Evolutionary conservation across 2,888 invertebrate species (phyloP), one percentile per base, ranked within the genome.

Genomic region (Coecobrya sp.): DNA sequence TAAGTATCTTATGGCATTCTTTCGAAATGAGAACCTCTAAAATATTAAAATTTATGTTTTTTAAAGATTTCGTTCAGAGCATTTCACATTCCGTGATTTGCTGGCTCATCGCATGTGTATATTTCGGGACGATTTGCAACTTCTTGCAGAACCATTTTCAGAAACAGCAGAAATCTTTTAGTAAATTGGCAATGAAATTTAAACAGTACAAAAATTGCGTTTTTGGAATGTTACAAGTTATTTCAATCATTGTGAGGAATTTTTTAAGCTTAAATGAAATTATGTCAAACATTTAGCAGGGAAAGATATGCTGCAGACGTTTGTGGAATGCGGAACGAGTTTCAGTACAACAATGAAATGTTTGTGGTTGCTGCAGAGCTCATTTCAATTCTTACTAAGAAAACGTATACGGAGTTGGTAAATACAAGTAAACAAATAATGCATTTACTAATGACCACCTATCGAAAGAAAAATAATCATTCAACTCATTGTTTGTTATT

Each of bases 91-190:
- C 55, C 81, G 93, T 3, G 94, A 94, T 49, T 73, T 94, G 13
- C 84, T 94, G 5, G 68, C 93, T 0, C 94, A 94, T 42, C 86
- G 89, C 3, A 82, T 91, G 45, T 93, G 94, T 59, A 13, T 93
- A 1, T 76, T 68, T 8, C 36, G 89, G 92, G 11, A 30, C 91
- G 22, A 92, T 89, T 19, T 93, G 88, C 0, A 89, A 93, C 22
- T 70, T 19, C 19, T 93, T 0, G 88, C 92, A 36, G 93, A 79
- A 10, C n/a, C 76, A 30, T 76, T 94, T 52, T 84, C 62, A n/a
- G 88, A 7, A n/a, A 30, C 49, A 27, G 1, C 49, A 8, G 52
- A 76, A 49, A 22, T 49, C 22, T 0, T 30, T 5, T 70, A 70
- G 49, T 86, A 25, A 42, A 10, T 55, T n/a, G n/a, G 36, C n/a